Evolutionary conservation across 2,797 vertebrate species (phyloP).

Genomic region (Scyliorhinus canicula): DNA sequence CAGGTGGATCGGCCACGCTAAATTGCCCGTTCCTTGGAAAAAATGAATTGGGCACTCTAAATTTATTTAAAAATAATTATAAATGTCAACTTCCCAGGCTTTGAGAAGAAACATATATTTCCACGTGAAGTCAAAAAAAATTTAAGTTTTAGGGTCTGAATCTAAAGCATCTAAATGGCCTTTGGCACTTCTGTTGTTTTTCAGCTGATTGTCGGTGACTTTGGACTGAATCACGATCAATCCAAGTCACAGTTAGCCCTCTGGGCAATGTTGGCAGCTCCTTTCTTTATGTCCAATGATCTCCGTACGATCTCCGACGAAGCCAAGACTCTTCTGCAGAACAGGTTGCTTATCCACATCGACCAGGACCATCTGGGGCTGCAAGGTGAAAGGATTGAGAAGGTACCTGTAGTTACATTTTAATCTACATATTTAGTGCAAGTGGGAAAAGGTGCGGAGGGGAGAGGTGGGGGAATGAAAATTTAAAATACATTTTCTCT

Average conservation of each 20-base stretch:
- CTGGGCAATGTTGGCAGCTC: conserved; percentile 45
- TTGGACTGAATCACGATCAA: conserved; percentile 45
- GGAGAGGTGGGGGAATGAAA: too few species aligned
- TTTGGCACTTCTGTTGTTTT: not conserved
- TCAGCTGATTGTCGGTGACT: conserved; percentile 45
- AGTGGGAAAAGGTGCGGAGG: not conserved
- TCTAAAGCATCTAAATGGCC: not conserved
- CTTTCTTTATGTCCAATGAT: conserved; percentile 44
- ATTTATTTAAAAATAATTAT: not conserved
- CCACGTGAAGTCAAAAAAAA: not conserved
- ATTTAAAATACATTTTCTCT: not conserved
- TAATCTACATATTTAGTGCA: not conserved
- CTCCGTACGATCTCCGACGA: conserved; percentile 43
- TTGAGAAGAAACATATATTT: not conserved
- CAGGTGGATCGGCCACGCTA: too few species aligned
- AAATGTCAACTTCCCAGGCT: not conserved
- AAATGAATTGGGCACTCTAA: too few species aligned
- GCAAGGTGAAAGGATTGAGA: conserved; percentile 40
- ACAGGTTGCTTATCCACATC: conserved; percentile 44
- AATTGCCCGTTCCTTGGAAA: too few species aligned
- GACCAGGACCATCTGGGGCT: conserved; percentile 44
- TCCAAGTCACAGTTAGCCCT: conserved; percentile 43
- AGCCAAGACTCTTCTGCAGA: conserved; percentile 44
- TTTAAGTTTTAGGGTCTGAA: not conserved
- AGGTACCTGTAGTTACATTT: conserved; percentile 33